These are phyloP conservation scores for Tiliacea aurago DNA, from an alignment of 2,888 invertebrate species.

Conservation along the genomic window DNA sequence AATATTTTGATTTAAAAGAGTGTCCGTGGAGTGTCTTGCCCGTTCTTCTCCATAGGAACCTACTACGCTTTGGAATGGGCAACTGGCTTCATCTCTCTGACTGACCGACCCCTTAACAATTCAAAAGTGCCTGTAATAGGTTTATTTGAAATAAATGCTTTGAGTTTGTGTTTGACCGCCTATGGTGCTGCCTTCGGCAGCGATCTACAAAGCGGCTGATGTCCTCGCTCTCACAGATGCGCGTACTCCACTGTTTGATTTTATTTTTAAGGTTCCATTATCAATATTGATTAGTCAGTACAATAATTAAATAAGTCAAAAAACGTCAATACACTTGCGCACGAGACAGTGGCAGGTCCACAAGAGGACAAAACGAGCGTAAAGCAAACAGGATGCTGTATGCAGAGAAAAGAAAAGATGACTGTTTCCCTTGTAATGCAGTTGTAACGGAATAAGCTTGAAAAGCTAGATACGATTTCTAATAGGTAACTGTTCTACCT, in stretches of 20 bases:
- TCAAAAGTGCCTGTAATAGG: too few relatives aligned
- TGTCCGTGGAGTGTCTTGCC: too few relatives aligned
- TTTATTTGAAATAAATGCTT: too few relatives aligned
- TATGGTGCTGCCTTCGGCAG: neutral
- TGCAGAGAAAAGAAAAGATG: neutral
- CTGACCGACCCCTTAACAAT: too few relatives aligned
- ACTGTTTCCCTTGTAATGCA: too few relatives aligned
- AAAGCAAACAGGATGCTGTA: neutral
- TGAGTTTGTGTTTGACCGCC: too few relatives aligned
- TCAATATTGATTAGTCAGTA: too few relatives aligned
- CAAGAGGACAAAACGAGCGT: neutral
- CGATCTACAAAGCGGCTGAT: neutral
- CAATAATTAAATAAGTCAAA: neutral
- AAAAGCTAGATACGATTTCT: neutral
- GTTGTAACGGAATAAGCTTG: neutral
- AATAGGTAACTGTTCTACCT: neutral
- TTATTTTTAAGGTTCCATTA: neutral
- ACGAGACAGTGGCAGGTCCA: neutral
- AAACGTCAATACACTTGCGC: neutral
- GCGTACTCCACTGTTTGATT: neutral
- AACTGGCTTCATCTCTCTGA: too few relatives aligned
- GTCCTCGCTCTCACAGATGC: neutral
- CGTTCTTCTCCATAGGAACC: too few relatives aligned
- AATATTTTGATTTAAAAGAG: too few relatives aligned
- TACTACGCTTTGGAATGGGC: too few relatives aligned